Base-by-base conservation (phyloP, 2,113 vertebrate genomes). In the Acanthochromis polyacanthus region DNA sequence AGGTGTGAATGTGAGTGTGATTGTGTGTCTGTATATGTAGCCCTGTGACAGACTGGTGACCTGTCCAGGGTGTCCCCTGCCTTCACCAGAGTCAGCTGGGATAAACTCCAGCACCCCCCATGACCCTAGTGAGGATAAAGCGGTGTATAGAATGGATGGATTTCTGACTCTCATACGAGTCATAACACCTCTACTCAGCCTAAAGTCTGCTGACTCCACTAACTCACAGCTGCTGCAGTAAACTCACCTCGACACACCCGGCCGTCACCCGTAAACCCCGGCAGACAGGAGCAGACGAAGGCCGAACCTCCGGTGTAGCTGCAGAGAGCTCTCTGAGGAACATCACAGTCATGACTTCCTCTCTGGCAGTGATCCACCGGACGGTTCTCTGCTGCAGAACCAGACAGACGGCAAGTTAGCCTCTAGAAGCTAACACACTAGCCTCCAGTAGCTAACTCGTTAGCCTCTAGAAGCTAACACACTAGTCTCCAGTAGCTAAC, bases 231-330 rank as follows among this genome's bases (percentile, higher is more conserved):
- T 10, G 25, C 20, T 14, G 10, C n/a, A 55, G 30, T 5, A 56
- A 30, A 10, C 23, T 11, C 78, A 98, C 97, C 97, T 23, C 83
- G 89, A 84, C 97, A 99, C 69, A 73, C 82, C 1, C 55, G 95
- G 5, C 97, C 97, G 0, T 98, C 94, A 25, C 97, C 97, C 0
- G 72, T 82, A 73, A 95, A 99, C 30, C 97, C 97, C 0, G 94
- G 86, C 53, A 96, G 91, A 52, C 97, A 99, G 8, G 95, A 83
- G 78, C 97, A 99, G 84, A 86, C 6, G 78, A 94, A 98, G 80
- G 93, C 74, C 0, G 96, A 95, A 1, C 95, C 95, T 0, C 96
- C 96, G 0, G 80, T 93, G 91, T 96, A 96, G 82, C 94, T 84
- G 62, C 97, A 99, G 40, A 50, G 90, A 0, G 97, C 96, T 0